phyloP scores from a whole-genome alignment of 2,888 invertebrate genomes.

The Oscheius sp. region DNA sequence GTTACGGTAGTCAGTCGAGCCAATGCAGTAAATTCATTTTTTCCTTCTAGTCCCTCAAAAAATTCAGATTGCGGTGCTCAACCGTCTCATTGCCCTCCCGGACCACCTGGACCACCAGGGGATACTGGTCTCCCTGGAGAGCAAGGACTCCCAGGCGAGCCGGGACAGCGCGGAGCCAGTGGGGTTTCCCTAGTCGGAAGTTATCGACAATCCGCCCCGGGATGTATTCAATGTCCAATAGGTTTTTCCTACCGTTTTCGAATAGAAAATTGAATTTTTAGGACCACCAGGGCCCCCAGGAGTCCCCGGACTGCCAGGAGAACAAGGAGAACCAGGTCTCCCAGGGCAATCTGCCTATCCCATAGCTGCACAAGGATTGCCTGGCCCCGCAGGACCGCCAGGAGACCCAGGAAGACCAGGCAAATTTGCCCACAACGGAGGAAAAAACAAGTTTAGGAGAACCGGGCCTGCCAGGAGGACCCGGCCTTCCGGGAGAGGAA shows the following conservation, averaged over 20 bases:
- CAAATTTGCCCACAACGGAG: background rate
- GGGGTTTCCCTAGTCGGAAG: constrained; percentile 19
- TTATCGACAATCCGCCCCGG: constrained; percentile 16
- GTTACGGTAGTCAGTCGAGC: background rate
- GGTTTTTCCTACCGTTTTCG: background rate
- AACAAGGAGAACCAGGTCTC: background rate
- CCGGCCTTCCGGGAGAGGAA: constrained; percentile 19
- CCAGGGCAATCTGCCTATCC: constrained; percentile 10
- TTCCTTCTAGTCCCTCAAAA: background rate
- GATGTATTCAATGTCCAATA: constrained; percentile 23
- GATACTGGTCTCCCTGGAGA: constrained; percentile 5
- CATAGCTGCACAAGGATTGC: background rate
- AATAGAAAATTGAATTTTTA: too few relatives aligned
- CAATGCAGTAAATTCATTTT: constrained; percentile 17
- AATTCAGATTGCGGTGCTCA: constrained; percentile 23
- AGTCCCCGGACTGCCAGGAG: constrained; percentile 10
- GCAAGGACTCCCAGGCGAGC: constrained; percentile 15
- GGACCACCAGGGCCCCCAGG: constrained; percentile 31
- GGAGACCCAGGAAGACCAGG: constrained; percentile 8
- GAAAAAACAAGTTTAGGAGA: background rate
- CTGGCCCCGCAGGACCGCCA: background rate
- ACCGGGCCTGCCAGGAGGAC: constrained; percentile 15
- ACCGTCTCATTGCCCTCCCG: constrained; percentile 22
- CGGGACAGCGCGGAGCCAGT: constrained; percentile 18
- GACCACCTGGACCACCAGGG: constrained; percentile 26